Evolutionary conservation across 2,888 invertebrate genomes (phyloP).

Genomic region (Lumbricus terrestris): DNA sequence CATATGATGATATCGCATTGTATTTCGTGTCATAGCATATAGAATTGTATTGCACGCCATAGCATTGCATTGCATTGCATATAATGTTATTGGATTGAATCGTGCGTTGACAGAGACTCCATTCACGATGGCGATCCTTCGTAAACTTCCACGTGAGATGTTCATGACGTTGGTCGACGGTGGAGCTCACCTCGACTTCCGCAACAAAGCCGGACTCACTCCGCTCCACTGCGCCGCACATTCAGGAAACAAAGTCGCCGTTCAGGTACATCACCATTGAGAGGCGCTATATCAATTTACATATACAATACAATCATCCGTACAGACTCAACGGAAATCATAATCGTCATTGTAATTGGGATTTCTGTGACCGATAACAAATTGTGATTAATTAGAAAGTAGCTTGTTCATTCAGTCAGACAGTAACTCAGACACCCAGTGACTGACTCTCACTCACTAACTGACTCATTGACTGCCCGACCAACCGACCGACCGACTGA

Average conservation of each 20-base stretch:
- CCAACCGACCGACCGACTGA: no score
- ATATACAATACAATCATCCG: no score
- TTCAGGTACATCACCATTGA: slow-evolving; percentile 49
- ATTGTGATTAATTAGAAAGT: no score
- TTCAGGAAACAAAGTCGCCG: slow-evolving; percentile 52
- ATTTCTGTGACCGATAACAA: no score
- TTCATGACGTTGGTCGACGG: slow-evolving; percentile 92
- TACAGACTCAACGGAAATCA: background rate
- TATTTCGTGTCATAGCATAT: no score
- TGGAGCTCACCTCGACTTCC: slow-evolving; percentile 92
- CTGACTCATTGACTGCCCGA: no score
- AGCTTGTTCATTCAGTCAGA: no score
- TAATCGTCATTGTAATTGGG: background rate
- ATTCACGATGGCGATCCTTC: slow-evolving; percentile 86
- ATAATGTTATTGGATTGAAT: background rate
- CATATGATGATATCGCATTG: no score
- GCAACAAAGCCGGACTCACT: slow-evolving; percentile 83
- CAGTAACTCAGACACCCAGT: no score
- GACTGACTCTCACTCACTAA: no score
- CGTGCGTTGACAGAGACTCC: slow-evolving; percentile 81
- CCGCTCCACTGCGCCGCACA: slow-evolving; percentile 88
- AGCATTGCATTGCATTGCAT: background rate
- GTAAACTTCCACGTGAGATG: slow-evolving; percentile 78
- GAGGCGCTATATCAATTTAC: no score
- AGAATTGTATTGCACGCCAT: no score